Base-by-base conservation (phyloP, 2,797 vertebrate species). In the Pipistrellus kuhlii region DNA sequence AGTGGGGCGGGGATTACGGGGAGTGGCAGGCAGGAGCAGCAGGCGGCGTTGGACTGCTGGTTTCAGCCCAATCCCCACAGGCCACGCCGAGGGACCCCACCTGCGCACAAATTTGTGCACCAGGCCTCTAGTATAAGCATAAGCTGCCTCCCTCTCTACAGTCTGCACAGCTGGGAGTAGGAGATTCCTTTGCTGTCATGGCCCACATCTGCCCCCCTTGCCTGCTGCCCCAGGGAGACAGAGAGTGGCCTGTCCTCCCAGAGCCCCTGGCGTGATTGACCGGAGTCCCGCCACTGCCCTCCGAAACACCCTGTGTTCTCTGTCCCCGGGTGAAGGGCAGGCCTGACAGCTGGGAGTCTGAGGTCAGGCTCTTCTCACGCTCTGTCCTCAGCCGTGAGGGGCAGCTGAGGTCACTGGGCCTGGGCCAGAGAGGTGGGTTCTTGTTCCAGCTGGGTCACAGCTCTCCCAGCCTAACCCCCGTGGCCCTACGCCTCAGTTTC, bases 381-480 rank as follows among this genome's bases (percentile, higher is more conserved):
- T 66, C 44, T 57, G 62, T 53, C 87, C 72, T 83, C 18, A 3
- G n/a, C 13, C 55, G 15, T 2, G 10, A 73, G 64, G 83, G 69
- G 35, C 8, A 87, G 90, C 72, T 8, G 35, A 93, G 88, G 92
- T 35, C 59, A 18, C n/a, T 21, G 51, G 41, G n/a, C n/a, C 30
- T 35, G 41, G 35, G 66, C 72, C 82, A 32, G 73, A 18, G 51
- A 27, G 4, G 35, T 7, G 73, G 64, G 64, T 32, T 66, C 17
- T 69, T n/a, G 11, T 88, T 66, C 30, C 5, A 5, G 10, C 51
- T 11, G 75, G 73, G 44, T 46, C 44, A 48, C 27, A 25, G 82
- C 41, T 94, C 41, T 48, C 78, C 27, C 14, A 53, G 75, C 30
- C 53, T 38, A 57, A 73, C 51, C 25, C 55, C 8, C 6, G 32